Percentiles rank a stretch among this genome's conserved stretches.
Evolutionary conservation across 2,888 invertebrate genomes (phyloP).

Genomic region (Icerya purchasi): DNA sequence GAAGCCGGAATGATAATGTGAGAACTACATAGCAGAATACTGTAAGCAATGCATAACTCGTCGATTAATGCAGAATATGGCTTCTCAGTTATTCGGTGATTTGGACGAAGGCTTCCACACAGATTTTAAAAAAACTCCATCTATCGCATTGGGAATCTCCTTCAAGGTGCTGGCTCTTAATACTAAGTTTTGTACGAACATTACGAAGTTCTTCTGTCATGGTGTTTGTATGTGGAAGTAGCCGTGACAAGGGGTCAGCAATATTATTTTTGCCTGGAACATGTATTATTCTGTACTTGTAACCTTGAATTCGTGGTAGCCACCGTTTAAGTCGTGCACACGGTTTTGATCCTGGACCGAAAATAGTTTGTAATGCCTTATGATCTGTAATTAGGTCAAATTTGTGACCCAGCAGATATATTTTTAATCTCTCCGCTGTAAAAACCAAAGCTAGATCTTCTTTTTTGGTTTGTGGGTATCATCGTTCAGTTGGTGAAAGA

Average conservation of each 20-base stretch:
- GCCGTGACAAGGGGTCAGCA: neutral
- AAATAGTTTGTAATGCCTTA: neutral
- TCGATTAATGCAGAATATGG: too few species aligned
- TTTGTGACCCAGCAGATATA: neutral
- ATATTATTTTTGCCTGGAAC: neutral
- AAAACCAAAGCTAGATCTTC: slow-evolving; percentile 2
- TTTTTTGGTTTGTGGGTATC: slow-evolving; percentile 3
- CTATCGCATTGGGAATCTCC: neutral
- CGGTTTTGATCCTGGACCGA: neutral
- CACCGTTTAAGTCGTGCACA: neutral
- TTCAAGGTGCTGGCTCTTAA: neutral
- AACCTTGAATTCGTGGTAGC: neutral
- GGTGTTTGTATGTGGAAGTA: neutral
- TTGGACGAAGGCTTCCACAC: too few species aligned
- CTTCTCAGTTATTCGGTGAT: neutral
- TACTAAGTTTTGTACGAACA: neutral
- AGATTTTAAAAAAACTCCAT: too few species aligned
- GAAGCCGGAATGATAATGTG: slow-evolving; percentile 1
- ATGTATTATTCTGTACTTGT: neutral
- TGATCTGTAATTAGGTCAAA: neutral
- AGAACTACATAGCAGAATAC: neutral
- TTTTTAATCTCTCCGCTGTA: neutral
- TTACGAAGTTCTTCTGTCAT: slow-evolving; percentile 1
- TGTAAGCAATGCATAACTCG: neutral
- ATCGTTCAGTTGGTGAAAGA: neutral